Conservation (phyloP, 2,797 vertebrate species). For the Phylloscopus collybita region DNA sequence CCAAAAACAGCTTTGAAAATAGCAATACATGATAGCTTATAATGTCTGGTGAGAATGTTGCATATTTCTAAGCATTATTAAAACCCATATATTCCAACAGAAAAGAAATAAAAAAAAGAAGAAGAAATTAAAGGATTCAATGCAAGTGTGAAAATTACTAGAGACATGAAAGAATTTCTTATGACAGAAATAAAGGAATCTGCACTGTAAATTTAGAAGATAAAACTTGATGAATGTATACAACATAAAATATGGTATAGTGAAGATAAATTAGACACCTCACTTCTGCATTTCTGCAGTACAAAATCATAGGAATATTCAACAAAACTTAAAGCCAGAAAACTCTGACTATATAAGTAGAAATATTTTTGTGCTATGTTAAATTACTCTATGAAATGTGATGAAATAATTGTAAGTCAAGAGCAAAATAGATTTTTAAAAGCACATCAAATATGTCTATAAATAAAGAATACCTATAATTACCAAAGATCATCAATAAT, state of each 20-base stretch:
- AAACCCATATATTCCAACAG: not conserved
- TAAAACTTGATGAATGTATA: not conserved
- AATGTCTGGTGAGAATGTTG: not conserved
- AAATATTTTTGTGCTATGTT: not conserved
- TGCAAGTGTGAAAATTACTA: not conserved
- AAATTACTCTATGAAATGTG: not conserved
- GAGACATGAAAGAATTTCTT: not conserved
- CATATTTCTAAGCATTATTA: not conserved
- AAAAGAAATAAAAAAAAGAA: not conserved
- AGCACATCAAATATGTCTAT: not conserved
- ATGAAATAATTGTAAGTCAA: not conserved
- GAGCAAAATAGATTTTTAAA: not conserved
- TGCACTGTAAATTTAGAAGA: not conserved
- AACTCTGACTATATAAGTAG: not conserved
- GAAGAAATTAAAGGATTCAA: not conserved
- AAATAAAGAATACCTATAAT: not conserved
- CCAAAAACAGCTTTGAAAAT: not conserved
- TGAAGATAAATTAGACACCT: not conserved
- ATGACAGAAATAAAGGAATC: not conserved
- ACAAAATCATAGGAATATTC: not conserved
- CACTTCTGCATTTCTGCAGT: not conserved
- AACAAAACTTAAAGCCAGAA: not conserved
- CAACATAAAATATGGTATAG: not conserved
- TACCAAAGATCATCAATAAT: not conserved
- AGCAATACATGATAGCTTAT: not conserved